phyloP scores from a whole-genome alignment of 2,888 invertebrate genomes.

The Herminia tarsipennalis region DNA sequence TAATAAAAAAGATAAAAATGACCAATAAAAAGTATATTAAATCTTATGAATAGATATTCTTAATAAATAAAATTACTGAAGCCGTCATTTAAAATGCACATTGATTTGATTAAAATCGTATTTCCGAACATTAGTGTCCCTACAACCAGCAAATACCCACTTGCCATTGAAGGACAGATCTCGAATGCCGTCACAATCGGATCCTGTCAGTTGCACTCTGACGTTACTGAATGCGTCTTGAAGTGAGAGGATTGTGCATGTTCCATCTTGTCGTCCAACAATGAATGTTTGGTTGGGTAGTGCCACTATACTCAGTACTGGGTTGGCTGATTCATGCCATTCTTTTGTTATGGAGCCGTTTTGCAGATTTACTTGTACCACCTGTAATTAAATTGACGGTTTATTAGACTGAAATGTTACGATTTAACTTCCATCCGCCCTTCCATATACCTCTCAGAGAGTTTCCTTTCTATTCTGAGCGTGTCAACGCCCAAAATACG shows the following conservation, averaged over 20 bases:
- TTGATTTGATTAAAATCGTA: slow-evolving; percentile 84
- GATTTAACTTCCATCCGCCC: too few relatives aligned
- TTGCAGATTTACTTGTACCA: slow-evolving; percentile 61
- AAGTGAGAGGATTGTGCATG: slow-evolving; percentile 82
- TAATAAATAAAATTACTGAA: slow-evolving; percentile 18
- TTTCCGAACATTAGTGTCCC: slow-evolving; percentile 87
- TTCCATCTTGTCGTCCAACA: slow-evolving; percentile 87
- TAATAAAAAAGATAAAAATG: slow-evolving; percentile 20
- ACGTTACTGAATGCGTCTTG: slow-evolving; percentile 59
- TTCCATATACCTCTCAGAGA: too few relatives aligned
- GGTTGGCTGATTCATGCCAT: slow-evolving; percentile 85
- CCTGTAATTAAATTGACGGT: slow-evolving; percentile 52
- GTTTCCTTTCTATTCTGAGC: too few relatives aligned
- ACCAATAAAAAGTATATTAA: slow-evolving; percentile 25
- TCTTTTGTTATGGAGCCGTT: slow-evolving; percentile 62
- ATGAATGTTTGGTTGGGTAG: slow-evolving; percentile 81
- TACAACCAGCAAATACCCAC: slow-evolving; percentile 87
- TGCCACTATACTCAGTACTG: slow-evolving; percentile 81
- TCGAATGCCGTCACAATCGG: slow-evolving; percentile 89
- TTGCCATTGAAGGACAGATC: slow-evolving; percentile 85
- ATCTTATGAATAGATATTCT: slow-evolving; percentile 41
- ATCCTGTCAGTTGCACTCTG: slow-evolving; percentile 87
- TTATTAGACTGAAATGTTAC: too few relatives aligned
- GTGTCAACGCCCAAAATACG: too few relatives aligned
- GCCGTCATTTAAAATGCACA: slow-evolving; percentile 75